These are phyloP conservation scores for Barypeithes pellucidus DNA, from an alignment of 2,888 invertebrate species.

Conservation along the genomic window DNA sequence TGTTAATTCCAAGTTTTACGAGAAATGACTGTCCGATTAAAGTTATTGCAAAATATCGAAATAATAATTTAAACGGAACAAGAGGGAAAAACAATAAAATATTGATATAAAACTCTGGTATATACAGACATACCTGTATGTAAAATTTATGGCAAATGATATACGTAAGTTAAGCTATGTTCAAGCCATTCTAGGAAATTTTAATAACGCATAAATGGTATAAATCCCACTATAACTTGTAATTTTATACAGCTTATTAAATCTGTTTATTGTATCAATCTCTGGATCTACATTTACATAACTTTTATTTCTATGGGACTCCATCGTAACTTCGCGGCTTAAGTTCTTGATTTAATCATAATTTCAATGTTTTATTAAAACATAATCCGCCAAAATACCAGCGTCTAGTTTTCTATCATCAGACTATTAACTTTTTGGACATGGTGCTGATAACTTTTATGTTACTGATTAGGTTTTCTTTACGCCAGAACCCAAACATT, in stretches of 20 bases:
- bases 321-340: not conserved
- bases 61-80: conserved; percentile 18
- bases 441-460: too few species aligned
- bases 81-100: conserved; percentile 16
- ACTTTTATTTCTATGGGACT: not conserved
- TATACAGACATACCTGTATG: not conserved
- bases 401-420: too few species aligned
- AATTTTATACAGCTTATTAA: conserved; percentile 12
- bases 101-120: conserved; percentile 6
- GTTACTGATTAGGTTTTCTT: too few species aligned
- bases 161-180: conserved; percentile 18
- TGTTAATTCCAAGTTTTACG: conserved; percentile 27
- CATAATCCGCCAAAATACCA: too few species aligned
- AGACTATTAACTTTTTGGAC: too few species aligned
- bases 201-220: conserved; percentile 16
- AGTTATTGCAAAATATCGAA: conserved; percentile 22
- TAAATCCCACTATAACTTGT: conserved; percentile 17
- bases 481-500: too few species aligned
- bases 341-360: too few species aligned
- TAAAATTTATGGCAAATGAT: conserved; percentile 17
- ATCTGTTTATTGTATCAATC: conserved; percentile 11
- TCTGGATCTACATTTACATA: not conserved
- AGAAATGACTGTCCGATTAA: conserved; percentile 9
- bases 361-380: too few species aligned
- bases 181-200: conserved; percentile 10